Percentiles rank a stretch among this genome's conserved stretches.
phyloP scores from a whole-genome alignment of 2,797 vertebrate genomes.

The Takifugu rubripes region DNA sequence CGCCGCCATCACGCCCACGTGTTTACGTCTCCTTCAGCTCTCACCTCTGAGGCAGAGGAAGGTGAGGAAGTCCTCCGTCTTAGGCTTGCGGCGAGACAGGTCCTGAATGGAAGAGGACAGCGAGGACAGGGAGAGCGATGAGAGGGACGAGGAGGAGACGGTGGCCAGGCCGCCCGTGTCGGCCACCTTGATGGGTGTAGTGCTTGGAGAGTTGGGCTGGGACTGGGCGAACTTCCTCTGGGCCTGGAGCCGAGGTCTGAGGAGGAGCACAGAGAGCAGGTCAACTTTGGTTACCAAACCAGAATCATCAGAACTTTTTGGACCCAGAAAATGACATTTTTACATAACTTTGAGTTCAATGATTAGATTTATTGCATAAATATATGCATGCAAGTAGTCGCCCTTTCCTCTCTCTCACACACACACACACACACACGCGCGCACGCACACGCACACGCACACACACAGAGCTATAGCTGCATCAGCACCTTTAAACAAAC shows the following conservation, averaged over 20 bases:
- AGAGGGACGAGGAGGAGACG: constrained; percentile 67
- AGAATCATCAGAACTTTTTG: background rate
- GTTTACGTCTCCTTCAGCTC: background rate
- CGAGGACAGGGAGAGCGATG: constrained; percentile 56
- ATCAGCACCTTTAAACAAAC: background rate
- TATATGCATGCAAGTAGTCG: no score
- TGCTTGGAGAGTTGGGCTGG: constrained; percentile 98
- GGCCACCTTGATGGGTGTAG: constrained; percentile 94
- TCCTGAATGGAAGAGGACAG: constrained; percentile 91
- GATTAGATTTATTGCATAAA: no score
- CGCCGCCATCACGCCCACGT: constrained; percentile 16
- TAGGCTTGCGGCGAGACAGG: constrained; percentile 97
- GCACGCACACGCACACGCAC: no score
- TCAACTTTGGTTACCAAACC: background rate
- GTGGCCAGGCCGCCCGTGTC: constrained; percentile 72
- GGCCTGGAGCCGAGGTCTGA: constrained; percentile 96
- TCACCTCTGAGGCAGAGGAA: constrained; percentile 99
- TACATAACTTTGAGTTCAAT: background rate
- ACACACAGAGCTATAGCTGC: background rate
- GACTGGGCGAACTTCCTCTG: constrained; percentile 99
- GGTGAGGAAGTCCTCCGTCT: constrained; percentile 99
- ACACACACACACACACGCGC: no score
- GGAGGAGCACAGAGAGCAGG: constrained; percentile 8
- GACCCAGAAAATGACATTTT: background rate
- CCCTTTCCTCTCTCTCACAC: no score